phyloP scores from a whole-genome alignment of 2,888 invertebrate genomes.

The Scrobipalpa atriplicella region DNA sequence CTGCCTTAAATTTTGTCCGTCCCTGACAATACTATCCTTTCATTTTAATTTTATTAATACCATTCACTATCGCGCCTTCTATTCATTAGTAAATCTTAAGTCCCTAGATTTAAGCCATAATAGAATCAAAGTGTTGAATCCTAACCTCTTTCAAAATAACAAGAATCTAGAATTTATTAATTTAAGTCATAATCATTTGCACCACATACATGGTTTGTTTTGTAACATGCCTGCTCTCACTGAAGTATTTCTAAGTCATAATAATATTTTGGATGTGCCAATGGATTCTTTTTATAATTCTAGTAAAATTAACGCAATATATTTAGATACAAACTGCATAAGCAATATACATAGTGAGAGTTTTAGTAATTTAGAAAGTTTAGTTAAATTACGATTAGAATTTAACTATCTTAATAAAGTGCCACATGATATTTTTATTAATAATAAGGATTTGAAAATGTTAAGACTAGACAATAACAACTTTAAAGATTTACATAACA shows the following conservation, averaged over 20 bases:
- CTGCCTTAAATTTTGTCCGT: slow-evolving; percentile 93
- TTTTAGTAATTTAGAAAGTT: slow-evolving; percentile 87
- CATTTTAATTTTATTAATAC: slow-evolving; percentile 93
- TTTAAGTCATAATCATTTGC: slow-evolving; percentile 94
- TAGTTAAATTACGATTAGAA: slow-evolving; percentile 92
- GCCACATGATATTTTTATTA: slow-evolving; percentile 89
- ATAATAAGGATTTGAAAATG: slow-evolving; percentile 89
- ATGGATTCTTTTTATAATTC: slow-evolving; percentile 92
- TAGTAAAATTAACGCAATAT: slow-evolving; percentile 88
- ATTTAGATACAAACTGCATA: slow-evolving; percentile 94
- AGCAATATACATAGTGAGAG: slow-evolving; percentile 90
- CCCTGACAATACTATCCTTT: slow-evolving; percentile 90
- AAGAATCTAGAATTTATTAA: slow-evolving; percentile 91
- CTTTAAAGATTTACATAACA: slow-evolving; percentile 89
- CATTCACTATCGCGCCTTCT: slow-evolving; percentile 90
- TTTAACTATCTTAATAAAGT: slow-evolving; percentile 92
- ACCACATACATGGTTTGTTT: slow-evolving; percentile 92
- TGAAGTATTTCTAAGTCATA: slow-evolving; percentile 92
- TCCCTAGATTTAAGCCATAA: slow-evolving; percentile 94
- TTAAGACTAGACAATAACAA: slow-evolving; percentile 94
- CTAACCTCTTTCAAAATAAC: slow-evolving; percentile 90
- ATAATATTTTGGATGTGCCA: slow-evolving; percentile 94
- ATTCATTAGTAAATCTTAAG: slow-evolving; percentile 88
- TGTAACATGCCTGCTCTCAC: slow-evolving; percentile 89
- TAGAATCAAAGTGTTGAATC: slow-evolving; percentile 90